Conservation (phyloP, 2,888 invertebrate genomes). For the Epinotia brunnichana region DNA sequence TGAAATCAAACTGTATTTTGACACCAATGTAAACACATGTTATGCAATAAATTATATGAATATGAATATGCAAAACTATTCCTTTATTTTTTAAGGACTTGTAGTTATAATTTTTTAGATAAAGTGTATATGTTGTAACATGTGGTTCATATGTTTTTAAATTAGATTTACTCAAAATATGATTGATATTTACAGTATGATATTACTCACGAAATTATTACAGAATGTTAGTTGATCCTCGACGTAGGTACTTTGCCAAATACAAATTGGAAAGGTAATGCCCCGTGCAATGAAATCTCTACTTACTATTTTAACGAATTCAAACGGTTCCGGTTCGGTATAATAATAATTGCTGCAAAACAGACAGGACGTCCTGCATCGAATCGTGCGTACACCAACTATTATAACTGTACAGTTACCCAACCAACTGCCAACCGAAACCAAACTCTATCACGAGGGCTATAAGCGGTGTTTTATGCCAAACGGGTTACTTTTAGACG, state of each 20-base stretch:
- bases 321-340: slow-evolving; percentile 73
- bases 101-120: not conserved
- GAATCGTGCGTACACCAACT: slow-evolving; percentile 65
- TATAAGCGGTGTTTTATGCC: slow-evolving; percentile 43
- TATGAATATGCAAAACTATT: too few species aligned
- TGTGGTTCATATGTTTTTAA: too few species aligned
- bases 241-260: not conserved
- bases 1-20: too few species aligned
- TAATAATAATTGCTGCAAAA: slow-evolving; percentile 81
- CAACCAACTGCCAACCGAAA: slow-evolving; percentile 48
- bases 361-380: slow-evolving; percentile 82
- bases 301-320: slow-evolving; percentile 55
- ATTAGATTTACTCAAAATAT: not conserved
- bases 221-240: not conserved
- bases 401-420: slow-evolving; percentile 53
- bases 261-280: slow-evolving; percentile 16
- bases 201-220: not conserved
- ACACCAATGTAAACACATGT: too few species aligned
- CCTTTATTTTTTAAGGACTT: too few species aligned
- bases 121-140: not conserved
- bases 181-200: not conserved
- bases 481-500: slow-evolving; percentile 42
- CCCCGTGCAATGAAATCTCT: slow-evolving; percentile 40
- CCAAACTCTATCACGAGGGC: slow-evolving; percentile 47
- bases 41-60: too few species aligned